Percentiles rank a stretch among this genome's conserved stretches.
Conservation (phyloP, 2,113 vertebrate genomes). For the Neolamprologus toae region DNA sequence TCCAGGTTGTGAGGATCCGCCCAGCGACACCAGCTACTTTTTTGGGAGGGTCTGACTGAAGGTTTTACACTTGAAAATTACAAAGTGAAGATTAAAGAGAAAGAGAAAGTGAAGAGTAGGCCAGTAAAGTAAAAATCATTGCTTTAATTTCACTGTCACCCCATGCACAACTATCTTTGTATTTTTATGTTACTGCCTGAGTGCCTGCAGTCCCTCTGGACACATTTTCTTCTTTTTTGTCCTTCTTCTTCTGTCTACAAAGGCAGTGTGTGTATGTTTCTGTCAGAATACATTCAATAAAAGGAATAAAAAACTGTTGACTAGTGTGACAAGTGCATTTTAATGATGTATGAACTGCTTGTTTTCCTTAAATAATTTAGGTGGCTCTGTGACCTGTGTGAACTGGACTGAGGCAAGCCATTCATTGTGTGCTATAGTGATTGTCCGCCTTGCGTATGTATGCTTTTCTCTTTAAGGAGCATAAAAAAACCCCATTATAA, state of each 20-base stretch:
- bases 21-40: not conserved
- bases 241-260: not conserved
- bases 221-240: not conserved
- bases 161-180: not conserved
- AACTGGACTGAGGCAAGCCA: not conserved
- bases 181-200: not conserved
- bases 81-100: not conserved
- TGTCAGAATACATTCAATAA: not conserved
- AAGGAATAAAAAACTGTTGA: not conserved
- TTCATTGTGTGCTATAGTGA: not conserved
- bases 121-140: not conserved
- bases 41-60: not conserved
- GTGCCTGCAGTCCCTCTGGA: not conserved
- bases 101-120: not conserved
- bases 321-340: not conserved
- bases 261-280: not conserved
- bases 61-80: not conserved
- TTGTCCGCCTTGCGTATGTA: not conserved
- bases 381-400: not conserved
- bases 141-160: not conserved
- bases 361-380: slow-evolving; percentile 13
- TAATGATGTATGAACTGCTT: not conserved
- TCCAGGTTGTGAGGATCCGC: not conserved
- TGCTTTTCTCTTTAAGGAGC: not conserved
- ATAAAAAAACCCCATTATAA: accelerated